Percentiles rank a stretch among this genome's conserved stretches.
These are phyloP conservation scores for Gymnopithys bicolor DNA, from an alignment of 2,797 vertebrate species.

Conservation along the genomic window DNA sequence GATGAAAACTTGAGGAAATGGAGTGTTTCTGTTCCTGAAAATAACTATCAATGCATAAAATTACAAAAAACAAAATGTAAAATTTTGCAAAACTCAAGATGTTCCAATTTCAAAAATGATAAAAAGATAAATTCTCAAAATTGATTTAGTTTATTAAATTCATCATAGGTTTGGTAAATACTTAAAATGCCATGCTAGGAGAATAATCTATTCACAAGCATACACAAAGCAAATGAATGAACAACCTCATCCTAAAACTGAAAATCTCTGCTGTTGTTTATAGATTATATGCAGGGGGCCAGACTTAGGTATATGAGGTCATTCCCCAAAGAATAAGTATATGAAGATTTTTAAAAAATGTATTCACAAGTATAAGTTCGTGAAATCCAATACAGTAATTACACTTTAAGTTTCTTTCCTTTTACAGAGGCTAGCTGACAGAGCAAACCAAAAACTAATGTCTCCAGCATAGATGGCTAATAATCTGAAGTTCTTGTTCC, in stretches of 20 bases:
- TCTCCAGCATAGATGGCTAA: background rate
- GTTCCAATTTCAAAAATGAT: background rate
- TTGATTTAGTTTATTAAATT: background rate
- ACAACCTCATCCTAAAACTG: background rate
- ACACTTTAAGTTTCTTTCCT: background rate
- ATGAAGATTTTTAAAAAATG: background rate
- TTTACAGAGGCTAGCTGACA: background rate
- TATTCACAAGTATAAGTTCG: background rate
- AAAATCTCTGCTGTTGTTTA: background rate
- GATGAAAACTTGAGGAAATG: background rate
- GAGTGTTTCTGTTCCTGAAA: background rate
- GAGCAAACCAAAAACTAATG: background rate
- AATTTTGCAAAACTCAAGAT: background rate
- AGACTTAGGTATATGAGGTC: background rate
- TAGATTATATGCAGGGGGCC: background rate
- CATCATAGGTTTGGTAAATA: background rate
- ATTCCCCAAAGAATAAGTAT: background rate
- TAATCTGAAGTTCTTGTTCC: background rate
- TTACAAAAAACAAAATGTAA: background rate
- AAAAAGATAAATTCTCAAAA: background rate
- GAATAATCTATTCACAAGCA: background rate
- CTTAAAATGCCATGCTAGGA: background rate
- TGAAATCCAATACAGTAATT: background rate
- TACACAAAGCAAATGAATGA: background rate
- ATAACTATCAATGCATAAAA: background rate